Conservation (phyloP, 2,888 invertebrate genomes). For the Lepidonotus clava region DNA sequence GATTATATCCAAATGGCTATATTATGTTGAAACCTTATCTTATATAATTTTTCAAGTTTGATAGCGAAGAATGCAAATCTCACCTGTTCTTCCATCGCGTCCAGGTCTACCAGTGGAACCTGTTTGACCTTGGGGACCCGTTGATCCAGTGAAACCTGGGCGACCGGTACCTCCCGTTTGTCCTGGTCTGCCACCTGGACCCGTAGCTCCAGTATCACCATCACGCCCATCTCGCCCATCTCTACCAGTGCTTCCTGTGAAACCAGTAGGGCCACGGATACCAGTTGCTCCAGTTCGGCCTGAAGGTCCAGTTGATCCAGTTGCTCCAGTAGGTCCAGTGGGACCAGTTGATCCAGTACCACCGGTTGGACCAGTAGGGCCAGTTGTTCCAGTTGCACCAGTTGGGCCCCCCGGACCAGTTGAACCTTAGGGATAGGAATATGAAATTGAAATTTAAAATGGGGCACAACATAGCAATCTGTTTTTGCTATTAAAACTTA, state of each 20-base stretch:
- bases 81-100: conserved; percentile 47
- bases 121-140: conserved; percentile 54
- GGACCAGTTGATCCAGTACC: conserved; percentile 53
- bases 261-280: conserved; percentile 59
- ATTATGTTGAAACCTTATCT: background rate
- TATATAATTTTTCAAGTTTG: too few relatives aligned
- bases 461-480: too few relatives aligned
- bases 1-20: background rate
- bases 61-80: too few relatives aligned
- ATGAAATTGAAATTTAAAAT: too few relatives aligned
- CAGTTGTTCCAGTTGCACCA: conserved; percentile 56
- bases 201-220: conserved; percentile 58
- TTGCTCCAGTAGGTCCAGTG: conserved; percentile 49
- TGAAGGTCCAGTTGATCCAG: conserved; percentile 58
- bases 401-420: too few relatives aligned
- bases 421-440: too few relatives aligned
- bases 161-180: conserved; percentile 49
- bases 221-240: conserved; percentile 7
- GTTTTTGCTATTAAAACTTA: too few relatives aligned
- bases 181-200: conserved; percentile 39
- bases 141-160: conserved; percentile 46
- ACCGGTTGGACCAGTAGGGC: conserved; percentile 47
- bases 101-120: conserved; percentile 59
- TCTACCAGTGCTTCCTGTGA: conserved; percentile 60
- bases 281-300: conserved; percentile 61